Evolutionary conservation across 1,140 invertebrate species (phyloP).

Genomic region (Sinella curviseta): DNA sequence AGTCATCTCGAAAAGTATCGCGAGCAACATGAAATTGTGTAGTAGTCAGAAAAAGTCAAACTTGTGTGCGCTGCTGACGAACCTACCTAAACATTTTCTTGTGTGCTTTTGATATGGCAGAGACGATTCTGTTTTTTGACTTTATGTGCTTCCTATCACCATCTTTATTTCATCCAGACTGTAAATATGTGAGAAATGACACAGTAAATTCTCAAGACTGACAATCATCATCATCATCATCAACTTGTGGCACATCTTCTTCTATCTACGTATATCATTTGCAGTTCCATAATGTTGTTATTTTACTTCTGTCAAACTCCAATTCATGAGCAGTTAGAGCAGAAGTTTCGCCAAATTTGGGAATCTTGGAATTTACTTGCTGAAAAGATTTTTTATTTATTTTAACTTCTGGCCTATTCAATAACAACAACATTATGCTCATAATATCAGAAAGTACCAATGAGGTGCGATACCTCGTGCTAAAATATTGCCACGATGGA

Average conservation of each 20-base stretch:
- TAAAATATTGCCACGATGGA: no score
- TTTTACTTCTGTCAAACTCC: not conserved
- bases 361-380: not conserved
- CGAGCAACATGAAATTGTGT: no score
- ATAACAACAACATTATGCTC: not conserved
- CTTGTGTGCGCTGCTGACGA: no score
- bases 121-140: no score
- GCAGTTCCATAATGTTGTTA: no score
- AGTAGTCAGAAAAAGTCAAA: no score
- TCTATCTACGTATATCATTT: no score
- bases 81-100: no score
- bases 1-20: no score
- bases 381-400: not conserved
- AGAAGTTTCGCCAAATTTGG: constrained; percentile 1
- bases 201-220: not conserved
- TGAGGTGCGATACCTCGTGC: not conserved
- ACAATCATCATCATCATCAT: no score
- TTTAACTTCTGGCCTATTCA: not conserved
- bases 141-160: not conserved
- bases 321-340: not conserved
- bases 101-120: no score
- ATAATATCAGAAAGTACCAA: not conserved
- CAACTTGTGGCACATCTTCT: not conserved
- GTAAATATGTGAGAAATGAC: not conserved
- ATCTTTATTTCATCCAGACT: not conserved